Conservation (phyloP, 2,113 vertebrate genomes). For the Heliornis fulica region DNA sequence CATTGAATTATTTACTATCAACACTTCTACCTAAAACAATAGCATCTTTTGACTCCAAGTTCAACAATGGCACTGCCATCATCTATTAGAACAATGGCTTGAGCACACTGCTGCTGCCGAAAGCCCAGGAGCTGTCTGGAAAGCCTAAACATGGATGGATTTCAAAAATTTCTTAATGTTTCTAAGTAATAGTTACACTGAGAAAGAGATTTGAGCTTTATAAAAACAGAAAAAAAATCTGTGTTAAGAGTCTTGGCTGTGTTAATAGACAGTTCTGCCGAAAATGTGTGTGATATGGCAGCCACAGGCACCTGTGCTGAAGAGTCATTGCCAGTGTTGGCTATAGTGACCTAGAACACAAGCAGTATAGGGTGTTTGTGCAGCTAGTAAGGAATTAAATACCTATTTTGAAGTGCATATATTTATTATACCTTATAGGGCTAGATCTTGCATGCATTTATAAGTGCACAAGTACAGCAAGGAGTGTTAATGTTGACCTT, state of each 20-base stretch:
- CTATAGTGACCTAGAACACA: background rate
- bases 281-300: background rate
- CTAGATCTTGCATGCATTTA: background rate
- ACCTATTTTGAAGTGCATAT: background rate
- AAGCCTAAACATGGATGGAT: background rate
- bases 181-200: background rate
- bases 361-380: background rate
- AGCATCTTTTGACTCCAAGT: background rate
- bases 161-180: background rate
- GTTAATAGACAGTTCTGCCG: background rate
- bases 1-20: constrained; percentile 38
- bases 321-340: background rate
- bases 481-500: background rate
- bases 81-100: background rate
- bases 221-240: background rate
- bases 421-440: background rate
- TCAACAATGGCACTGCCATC: background rate
- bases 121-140: background rate
- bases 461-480: background rate
- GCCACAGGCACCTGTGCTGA: background rate
- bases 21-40: background rate
- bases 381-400: background rate
- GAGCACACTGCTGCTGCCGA: background rate
- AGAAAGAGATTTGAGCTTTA: background rate
- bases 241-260: background rate